phyloP scores from a whole-genome alignment of 2,113 vertebrate genomes.

The Phylloscopus whistleri region DNA sequence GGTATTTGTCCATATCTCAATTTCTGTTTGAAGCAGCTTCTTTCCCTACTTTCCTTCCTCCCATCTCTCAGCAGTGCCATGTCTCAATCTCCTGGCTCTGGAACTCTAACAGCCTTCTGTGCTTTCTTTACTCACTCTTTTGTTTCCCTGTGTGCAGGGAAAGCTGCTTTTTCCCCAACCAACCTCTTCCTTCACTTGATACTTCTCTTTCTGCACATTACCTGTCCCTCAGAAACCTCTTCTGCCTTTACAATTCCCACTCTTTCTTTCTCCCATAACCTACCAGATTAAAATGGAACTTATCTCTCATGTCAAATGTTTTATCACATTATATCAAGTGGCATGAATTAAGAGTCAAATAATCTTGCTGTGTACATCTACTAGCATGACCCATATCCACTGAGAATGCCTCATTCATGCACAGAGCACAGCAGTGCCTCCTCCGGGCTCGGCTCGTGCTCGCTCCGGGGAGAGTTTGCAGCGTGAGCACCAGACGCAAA shows the following conservation, averaged over 20 bases:
- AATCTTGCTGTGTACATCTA: constrained; percentile 99
- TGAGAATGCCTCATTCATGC: constrained; percentile 91
- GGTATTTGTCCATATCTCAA: constrained; percentile 65
- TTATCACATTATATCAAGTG: constrained; percentile 99
- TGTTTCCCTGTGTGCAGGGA: constrained; percentile 72
- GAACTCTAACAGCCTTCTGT: constrained; percentile 50
- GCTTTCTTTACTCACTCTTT: constrained; percentile 72
- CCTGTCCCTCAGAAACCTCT: constrained; percentile 57
- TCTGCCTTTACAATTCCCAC: constrained; percentile 68
- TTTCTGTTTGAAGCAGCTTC: constrained; percentile 73
- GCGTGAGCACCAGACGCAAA: constrained; percentile 78
- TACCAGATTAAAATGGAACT: constrained; percentile 94
- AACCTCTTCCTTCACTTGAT: constrained; percentile 35
- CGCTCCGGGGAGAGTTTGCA: constrained; percentile 81
- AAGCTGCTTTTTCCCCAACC: constrained; percentile 53
- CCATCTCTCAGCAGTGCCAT: constrained; percentile 65
- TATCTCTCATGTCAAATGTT: constrained; percentile 99
- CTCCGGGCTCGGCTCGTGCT: constrained; percentile 79
- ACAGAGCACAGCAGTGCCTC: constrained; percentile 74
- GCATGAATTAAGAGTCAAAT: constrained; percentile 99
- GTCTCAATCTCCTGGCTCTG: constrained; percentile 67
- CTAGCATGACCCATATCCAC: constrained; percentile 99
- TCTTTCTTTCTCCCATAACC: constrained; percentile 73
- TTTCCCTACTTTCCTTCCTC: constrained; percentile 67
- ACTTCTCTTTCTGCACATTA: constrained; percentile 46